A percentile compares a stretch with the other conserved stretches of the same genome.
Conservation (phyloP, 2,797 vertebrate genomes). For the Lithobates sylvaticus region DNA sequence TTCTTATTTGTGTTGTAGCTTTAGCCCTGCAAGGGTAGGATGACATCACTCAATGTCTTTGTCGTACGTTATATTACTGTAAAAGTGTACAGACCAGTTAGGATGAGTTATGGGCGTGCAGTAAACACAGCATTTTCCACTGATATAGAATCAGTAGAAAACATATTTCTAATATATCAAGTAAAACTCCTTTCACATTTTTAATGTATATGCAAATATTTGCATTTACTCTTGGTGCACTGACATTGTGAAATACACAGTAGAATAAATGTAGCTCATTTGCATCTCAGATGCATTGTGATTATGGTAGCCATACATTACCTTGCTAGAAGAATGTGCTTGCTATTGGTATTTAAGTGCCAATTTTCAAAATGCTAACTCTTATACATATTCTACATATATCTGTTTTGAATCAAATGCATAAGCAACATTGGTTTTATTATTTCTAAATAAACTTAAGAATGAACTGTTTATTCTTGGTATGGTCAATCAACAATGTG, state of each 20-base stretch:
- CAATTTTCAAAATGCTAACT: constrained; percentile 33
- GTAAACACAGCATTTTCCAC: constrained; percentile 44
- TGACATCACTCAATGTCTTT: constrained; percentile 38
- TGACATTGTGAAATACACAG: constrained; percentile 52
- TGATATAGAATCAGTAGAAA: constrained; percentile 57
- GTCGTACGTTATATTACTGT: constrained; percentile 35
- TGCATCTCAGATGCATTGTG: constrained; percentile 48
- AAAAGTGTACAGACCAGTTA: constrained; percentile 46
- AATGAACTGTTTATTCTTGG: too few relatives aligned
- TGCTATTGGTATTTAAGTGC: constrained; percentile 23
- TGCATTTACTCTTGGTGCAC: constrained; percentile 52
- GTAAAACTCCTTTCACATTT: constrained; percentile 56
- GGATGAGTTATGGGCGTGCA: constrained; percentile 43
- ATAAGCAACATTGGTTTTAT: not conserved
- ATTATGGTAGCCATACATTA: constrained; percentile 48
- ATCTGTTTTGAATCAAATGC: constrained; percentile 12
- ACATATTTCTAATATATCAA: constrained; percentile 56
- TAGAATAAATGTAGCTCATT: constrained; percentile 55
- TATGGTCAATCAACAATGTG: too few relatives aligned
- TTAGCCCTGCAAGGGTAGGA: not conserved
- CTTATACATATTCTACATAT: constrained; percentile 3
- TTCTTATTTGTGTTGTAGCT: not conserved
- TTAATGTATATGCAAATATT: constrained; percentile 62
- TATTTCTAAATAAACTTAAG: constrained; percentile 8
- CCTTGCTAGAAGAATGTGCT: constrained; percentile 9